These are phyloP conservation scores for Neosilurus mollespiculum DNA, from an alignment of 2,797 vertebrate species.

Conservation along the genomic window DNA sequence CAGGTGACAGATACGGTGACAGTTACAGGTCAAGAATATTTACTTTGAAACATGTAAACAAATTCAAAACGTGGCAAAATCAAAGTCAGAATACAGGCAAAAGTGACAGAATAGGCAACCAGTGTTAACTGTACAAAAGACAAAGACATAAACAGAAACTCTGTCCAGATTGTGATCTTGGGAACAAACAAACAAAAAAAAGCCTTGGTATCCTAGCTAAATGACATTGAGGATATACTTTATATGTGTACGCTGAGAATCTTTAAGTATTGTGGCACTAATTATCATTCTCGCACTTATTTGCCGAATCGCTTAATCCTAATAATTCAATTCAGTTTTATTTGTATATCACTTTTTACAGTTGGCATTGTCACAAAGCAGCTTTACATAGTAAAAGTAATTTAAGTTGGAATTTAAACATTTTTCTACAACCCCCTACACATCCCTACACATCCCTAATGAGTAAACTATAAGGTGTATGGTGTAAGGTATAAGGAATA, in stretches of 20 bases:
- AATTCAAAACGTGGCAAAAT: neutral
- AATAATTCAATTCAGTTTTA: no score
- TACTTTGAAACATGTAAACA: neutral
- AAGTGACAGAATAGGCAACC: neutral
- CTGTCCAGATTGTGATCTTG: neutral
- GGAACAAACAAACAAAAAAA: neutral
- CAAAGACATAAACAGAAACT: neutral
- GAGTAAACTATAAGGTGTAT: no score
- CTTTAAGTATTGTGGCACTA: neutral
- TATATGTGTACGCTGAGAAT: neutral
- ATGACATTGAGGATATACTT: neutral
- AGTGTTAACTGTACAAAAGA: neutral
- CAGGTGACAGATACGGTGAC: neutral
- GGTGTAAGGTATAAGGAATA: no score
- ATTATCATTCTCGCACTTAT: neutral
- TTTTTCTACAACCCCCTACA: no score
- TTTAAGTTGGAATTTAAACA: no score
- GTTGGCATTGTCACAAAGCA: no score
- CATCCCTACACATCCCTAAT: no score
- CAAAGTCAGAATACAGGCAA: neutral
- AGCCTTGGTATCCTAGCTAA: neutral
- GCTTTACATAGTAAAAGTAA: no score
- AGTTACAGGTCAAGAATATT: neutral
- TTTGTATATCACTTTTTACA: no score
- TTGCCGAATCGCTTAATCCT: no score